Base-by-base conservation (phyloP, 2,888 invertebrate species). In the Pristionchus entomophagus region DNA sequence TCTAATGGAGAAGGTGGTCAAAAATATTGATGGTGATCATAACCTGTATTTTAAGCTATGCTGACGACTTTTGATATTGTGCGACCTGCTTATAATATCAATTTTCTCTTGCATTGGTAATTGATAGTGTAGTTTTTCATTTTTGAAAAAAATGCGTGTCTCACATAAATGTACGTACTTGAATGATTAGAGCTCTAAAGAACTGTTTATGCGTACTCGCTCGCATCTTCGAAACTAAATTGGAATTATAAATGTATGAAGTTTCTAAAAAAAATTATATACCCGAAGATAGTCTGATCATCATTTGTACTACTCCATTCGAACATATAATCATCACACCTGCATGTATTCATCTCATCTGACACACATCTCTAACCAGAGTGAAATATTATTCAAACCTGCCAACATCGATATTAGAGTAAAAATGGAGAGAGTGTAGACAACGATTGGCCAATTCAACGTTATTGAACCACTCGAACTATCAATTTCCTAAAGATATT, bases 361-460 rank as follows among this genome's bases (percentile, higher is more conserved):
- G 6, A 45, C 14, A 10, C 45, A 45, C 8, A 45, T 45, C 8
- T 10, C 6, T 45, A 45, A 45, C 45, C 14, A 6, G 14, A 45
- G 14, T 10, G 14, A 45, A 10, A 45, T 45, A 45, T 10, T 45
- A n/a, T 56, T 41, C 10, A 17, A 6, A 77, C 77, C 41, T 77
- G 41, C 77, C 6, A 77, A n/a, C 22, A 29, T 8, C 22, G 77
- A 38, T 12, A 77, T 77, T 6, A 41, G 14, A 5, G 17, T 41
- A 3, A 77, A 41, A 45, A 77, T 77, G 17, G 77, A 77, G 17
- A 38, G 26, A 12, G 77, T 77, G 45, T 77, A 77, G 77, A 77
- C 41, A 3, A 77, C 77, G 41, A 77, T 77, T 2, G 77, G 38
- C 38, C 22, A 45, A n/a, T 77, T 77, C 38, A 22, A 77, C 22